phyloP scores from a whole-genome alignment of 92 coral and sea anemone species.

The Porites rus region DNA sequence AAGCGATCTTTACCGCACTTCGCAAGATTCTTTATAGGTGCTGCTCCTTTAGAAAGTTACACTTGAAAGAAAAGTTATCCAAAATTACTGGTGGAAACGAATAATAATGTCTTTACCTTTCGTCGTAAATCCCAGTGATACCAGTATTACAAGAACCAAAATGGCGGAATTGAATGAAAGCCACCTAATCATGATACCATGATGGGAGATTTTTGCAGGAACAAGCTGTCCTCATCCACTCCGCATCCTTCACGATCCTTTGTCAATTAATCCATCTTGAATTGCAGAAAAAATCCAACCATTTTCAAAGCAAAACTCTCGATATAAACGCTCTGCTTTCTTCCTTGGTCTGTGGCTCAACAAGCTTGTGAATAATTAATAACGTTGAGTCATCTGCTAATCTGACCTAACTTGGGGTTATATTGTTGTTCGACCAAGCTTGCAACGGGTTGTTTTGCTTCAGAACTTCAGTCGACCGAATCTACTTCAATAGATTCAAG shows the following conservation, averaged over 20 bases:
- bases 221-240: conserved; percentile 50
- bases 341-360: conserved; percentile 25
- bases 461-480: conserved; percentile 3
- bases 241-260: conserved; percentile 13
- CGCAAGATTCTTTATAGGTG: not conserved
- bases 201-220: conserved; percentile 53
- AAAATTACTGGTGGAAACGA: not conserved
- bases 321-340: not conserved
- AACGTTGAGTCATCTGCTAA: conserved; percentile 23
- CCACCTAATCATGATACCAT: conserved; percentile 85
- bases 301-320: conserved; percentile 7
- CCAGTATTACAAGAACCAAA: conserved; percentile 21
- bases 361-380: conserved; percentile 30
- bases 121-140: conserved; percentile 5
- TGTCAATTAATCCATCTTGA: not conserved
- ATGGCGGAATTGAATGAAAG: conserved; percentile 29
- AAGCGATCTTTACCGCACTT: too few relatives aligned
- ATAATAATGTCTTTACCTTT: conserved; percentile 10
- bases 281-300: not conserved
- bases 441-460: conserved; percentile 45
- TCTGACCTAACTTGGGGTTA: conserved; percentile 49
- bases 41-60: not conserved
- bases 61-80: too few relatives aligned
- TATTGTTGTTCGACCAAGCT: conserved; percentile 53
- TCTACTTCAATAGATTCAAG: not conserved